Base-by-base conservation (phyloP, 2,113 vertebrate genomes). In the Machaerirhynchus nigripectus region DNA sequence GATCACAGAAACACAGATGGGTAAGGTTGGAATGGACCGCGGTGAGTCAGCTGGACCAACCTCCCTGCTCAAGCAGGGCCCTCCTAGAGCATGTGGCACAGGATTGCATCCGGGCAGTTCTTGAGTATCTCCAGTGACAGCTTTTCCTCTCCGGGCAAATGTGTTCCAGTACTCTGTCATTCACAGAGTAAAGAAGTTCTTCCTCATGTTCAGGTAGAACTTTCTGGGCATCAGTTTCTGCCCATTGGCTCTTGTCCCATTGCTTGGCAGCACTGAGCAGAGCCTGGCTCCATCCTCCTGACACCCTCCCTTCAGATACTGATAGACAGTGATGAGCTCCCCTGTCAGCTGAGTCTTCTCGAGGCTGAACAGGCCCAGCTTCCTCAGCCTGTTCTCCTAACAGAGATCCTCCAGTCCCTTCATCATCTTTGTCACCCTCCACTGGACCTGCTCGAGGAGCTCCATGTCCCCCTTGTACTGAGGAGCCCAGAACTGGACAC, bases 341-440 rank as follows among this genome's bases (percentile, higher is more conserved):
- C 31, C 31, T 63, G 65, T 30, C 30, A 35, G 3, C 2, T 2
- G 2, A 39, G 0, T 19, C 22, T 47, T 46, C 40, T 11, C 0
- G 0, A 70, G 39, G 16, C 56, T 78, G 64, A 61, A 28, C 28
- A 46, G 46, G 15, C 39, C 23, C 65, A 87, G n/a, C 16, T 79
- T 28, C 40, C 30, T 70, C 74, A 55, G 40, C 49, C 49, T 79
- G 3, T 55, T 13, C 24, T 79, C 0, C 0, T 10, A 55, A 26
- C 24, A 68, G 73, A 40, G 74, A 30, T 78, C 19, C 1, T 70
- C 7, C n/a, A 24, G 15, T 28, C 19, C 39, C 37, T 86, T 33
- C n/a, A 28, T 18, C 28, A 64, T 7, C 50, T n/a, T 57, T 57
- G 35, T 76, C 11, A 4, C 21, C 31, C 23, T 27, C 3, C 21